Conservation (phyloP, 2,797 vertebrate genomes). For the Betta splendens region DNA sequence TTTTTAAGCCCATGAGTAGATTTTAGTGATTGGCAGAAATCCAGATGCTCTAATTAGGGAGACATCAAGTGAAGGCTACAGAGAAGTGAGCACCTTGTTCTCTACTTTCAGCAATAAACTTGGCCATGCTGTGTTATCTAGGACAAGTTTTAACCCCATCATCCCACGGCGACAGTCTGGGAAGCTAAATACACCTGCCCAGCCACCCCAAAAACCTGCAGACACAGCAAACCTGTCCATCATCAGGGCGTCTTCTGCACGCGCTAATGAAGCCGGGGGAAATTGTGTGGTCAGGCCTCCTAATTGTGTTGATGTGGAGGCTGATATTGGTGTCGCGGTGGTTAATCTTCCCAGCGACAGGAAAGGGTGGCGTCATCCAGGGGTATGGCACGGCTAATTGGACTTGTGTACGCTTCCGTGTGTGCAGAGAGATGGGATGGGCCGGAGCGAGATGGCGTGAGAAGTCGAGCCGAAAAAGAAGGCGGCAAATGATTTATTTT, state of each 20-base stretch:
- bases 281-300: conserved; percentile 55
- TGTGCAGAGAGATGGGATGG: conserved; percentile 20
- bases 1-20: background rate
- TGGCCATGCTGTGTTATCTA: conserved; percentile 43
- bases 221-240: conserved; percentile 46
- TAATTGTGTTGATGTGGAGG: conserved; percentile 66
- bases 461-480: background rate
- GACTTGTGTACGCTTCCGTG: conserved; percentile 43
- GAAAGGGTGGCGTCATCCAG: conserved; percentile 63
- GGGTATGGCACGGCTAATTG: conserved; percentile 64
- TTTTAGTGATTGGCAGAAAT: background rate
- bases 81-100: conserved; percentile 24
- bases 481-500: conserved; percentile 7
- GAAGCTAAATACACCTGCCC: conserved; percentile 62
- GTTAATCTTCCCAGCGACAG: conserved; percentile 61
- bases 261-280: conserved; percentile 56
- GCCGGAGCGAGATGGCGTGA: conserved; percentile 8
- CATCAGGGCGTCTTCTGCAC: conserved; percentile 40
- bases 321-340: conserved; percentile 53
- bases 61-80: background rate
- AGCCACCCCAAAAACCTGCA: conserved; percentile 46
- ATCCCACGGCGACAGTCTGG: conserved; percentile 41
- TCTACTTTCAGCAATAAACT: conserved; percentile 42
- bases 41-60: conserved; percentile 6
- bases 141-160: conserved; percentile 51